Evolutionary conservation across 2,888 invertebrate species (phyloP).

Genomic region (Diarsia rubi): DNA sequence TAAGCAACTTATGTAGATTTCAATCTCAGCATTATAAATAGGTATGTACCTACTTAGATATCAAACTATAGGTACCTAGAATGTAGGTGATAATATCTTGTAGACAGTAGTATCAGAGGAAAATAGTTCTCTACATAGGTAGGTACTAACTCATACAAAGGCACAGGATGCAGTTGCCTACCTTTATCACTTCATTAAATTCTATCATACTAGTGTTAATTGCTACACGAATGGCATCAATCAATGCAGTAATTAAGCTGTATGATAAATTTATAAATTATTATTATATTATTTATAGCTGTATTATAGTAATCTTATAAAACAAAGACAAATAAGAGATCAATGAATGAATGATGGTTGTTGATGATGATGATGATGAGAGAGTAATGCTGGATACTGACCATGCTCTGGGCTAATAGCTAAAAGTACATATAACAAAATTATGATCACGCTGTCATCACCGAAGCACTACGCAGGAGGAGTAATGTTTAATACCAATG

Average conservation of each 20-base stretch:
- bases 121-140: background rate
- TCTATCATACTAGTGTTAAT: background rate
- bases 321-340: too few species aligned
- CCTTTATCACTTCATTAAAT: constrained; percentile 1
- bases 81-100: too few species aligned
- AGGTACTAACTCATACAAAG: too few species aligned
- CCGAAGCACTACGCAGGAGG: background rate
- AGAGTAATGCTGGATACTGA: too few species aligned
- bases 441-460: background rate
- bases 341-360: too few species aligned
- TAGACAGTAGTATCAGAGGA: background rate
- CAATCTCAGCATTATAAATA: constrained; percentile 21
- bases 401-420: background rate
- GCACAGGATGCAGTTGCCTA: background rate
- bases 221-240: constrained; percentile 14
- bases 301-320: too few species aligned
- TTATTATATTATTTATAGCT: too few species aligned
- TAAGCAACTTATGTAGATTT: constrained; percentile 3
- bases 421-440: background rate
- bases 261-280: too few species aligned
- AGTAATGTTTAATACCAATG: background rate
- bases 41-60: background rate
- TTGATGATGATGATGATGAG: too few species aligned
- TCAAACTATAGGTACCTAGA: too few species aligned
- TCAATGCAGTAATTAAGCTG: constrained; percentile 8